Base-by-base conservation (phyloP, 2,113 vertebrate genomes). In the Narcine bancroftii region DNA sequence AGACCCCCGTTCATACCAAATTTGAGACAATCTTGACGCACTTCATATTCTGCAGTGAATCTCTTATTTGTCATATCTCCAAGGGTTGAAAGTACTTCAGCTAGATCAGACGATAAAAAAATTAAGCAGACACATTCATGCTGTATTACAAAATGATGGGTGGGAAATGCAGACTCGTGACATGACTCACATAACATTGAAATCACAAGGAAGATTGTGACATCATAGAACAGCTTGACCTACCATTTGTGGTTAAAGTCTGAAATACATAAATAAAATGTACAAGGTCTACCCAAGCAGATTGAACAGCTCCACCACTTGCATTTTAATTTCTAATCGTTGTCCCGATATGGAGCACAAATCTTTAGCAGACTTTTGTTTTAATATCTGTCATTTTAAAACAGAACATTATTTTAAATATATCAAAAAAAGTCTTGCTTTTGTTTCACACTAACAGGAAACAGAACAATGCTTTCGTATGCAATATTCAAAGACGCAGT, bases 141-240 rank as follows among this genome's bases (percentile, higher is more conserved):
- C 45, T 91, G 63, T 39, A 66, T 45, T 45, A 69, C 87, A 69
- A 69, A 17, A 85, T 60, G 50, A 60, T 85, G 33, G 53, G 21
- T 69, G 39, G 66, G 63, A 91, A 66, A 66, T 45, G 60, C 63
- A 66, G 65, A 66, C 10, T 26, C 36, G 45, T 60, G 29, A 36
- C 81, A 47, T 39, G 45, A 21, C 26, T 10, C 24, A 45, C 63
- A 89, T 42, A 91, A 91, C 45, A 36, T 66, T 89, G 42, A 89
- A 0, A 1, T 24, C 65, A 69, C 69, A 39, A 69, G 2, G 21
- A 91, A 63, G 63, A 91, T 69, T 91, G 87, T 91, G 87, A 91
- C 63, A 69, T 91, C 87, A 69, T 91, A 91, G 47, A 91, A 69
- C 39, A 91, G 42, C 63, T 91, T 6, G 13, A 91, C 63, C n/a